phyloP scores from a whole-genome alignment of 2,888 invertebrate species.

The Apomyelois bistriatella region DNA sequence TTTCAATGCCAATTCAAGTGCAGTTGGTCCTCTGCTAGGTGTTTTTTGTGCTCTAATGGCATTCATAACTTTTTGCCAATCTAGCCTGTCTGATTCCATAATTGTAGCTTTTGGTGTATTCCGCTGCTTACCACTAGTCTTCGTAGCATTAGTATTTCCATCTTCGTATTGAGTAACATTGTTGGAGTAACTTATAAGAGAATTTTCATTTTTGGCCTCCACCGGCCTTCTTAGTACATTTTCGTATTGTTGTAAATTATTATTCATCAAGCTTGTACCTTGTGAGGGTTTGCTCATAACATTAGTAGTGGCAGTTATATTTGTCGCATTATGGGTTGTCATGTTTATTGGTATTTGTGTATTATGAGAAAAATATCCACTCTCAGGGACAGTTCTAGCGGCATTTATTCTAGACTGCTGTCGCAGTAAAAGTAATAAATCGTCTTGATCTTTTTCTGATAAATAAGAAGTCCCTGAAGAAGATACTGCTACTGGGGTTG shows the following conservation, averaged over 20 bases:
- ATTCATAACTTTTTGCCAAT: constrained; percentile 64
- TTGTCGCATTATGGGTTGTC: not conserved
- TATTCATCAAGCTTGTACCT: not conserved
- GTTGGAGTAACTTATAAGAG: not conserved
- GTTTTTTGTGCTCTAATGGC: constrained; percentile 60
- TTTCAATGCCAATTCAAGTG: constrained; percentile 52
- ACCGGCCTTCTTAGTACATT: not conserved
- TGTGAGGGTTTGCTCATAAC: not conserved
- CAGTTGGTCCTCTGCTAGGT: constrained; percentile 56
- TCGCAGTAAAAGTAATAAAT: constrained; percentile 45
- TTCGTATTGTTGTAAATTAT: not conserved
- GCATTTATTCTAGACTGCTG: constrained; percentile 48
- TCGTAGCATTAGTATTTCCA: not conserved
- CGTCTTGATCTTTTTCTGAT: constrained; percentile 53
- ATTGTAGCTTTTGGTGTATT: not conserved
- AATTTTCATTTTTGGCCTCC: not conserved
- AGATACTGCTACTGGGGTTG: not conserved
- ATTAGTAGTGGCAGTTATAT: not conserved
- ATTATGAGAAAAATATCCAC: not conserved
- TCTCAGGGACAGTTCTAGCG: not conserved
- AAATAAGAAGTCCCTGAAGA: constrained; percentile 20
- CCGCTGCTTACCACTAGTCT: not conserved
- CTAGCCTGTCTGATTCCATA: constrained; percentile 21
- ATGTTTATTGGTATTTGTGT: not conserved
- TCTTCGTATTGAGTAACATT: not conserved